phyloP scores from a whole-genome alignment of 2,888 invertebrate genomes.

The Coenonympha glycerion region DNA sequence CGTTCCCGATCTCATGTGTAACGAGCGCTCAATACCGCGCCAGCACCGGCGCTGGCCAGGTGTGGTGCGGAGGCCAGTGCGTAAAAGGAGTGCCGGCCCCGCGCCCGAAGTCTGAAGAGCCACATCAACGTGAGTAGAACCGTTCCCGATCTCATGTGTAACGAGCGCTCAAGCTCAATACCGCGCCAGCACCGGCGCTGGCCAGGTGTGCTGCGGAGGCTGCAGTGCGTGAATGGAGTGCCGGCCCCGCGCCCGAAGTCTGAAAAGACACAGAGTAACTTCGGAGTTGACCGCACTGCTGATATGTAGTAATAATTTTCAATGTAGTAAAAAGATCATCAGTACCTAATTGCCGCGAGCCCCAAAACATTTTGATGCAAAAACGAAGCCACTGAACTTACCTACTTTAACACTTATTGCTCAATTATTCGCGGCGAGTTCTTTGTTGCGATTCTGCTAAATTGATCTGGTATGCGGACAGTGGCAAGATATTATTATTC shows the following conservation, averaged over 20 bases:
- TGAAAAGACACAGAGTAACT: slow-evolving; percentile 54
- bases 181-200: slow-evolving; percentile 57
- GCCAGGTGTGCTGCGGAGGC: slow-evolving; percentile 68
- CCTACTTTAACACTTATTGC: too few relatives aligned
- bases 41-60: slow-evolving; percentile 61
- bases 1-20: slow-evolving; percentile 65
- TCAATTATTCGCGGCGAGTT: too few relatives aligned
- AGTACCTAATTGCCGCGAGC: too few relatives aligned
- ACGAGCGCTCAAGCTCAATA: slow-evolving; percentile 68
- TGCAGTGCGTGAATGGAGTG: slow-evolving; percentile 77
- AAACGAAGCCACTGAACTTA: too few relatives aligned
- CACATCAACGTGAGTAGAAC: slow-evolving; percentile 70
- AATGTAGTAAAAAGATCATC: too few relatives aligned
- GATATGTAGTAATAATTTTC: too few relatives aligned
- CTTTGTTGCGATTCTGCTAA: too few relatives aligned
- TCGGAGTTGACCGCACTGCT: too few relatives aligned
- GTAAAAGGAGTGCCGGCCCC: slow-evolving; percentile 78
- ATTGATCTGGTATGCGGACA: too few relatives aligned
- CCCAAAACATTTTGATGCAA: too few relatives aligned
- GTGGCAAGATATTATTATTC: too few relatives aligned
- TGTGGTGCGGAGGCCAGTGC: slow-evolving; percentile 75
- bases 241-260: slow-evolving; percentile 72
- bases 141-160: slow-evolving; percentile 65
- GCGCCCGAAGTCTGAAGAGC: slow-evolving; percentile 52
- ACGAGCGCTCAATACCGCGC: slow-evolving; percentile 64